phyloP scores from a whole-genome alignment of 2,113 vertebrate species.

The Apeltes quadracus region DNA sequence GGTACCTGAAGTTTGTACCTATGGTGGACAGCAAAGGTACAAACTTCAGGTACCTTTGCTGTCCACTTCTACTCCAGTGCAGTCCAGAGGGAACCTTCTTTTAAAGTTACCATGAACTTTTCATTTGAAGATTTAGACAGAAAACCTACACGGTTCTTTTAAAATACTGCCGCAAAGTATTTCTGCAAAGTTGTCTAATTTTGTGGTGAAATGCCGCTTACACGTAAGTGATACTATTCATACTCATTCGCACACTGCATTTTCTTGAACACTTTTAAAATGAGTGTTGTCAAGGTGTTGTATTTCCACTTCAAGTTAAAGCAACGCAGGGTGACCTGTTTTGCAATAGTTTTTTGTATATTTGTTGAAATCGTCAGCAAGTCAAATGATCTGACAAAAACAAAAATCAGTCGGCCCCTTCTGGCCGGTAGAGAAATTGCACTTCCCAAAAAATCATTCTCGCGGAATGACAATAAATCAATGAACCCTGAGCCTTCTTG shows the following conservation, averaged over 20 bases:
- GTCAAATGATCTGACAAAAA: background rate
- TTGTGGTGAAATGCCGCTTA: background rate
- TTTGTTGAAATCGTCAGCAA: background rate
- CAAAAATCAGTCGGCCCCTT: background rate
- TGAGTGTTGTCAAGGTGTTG: background rate
- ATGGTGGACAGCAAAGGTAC: no score
- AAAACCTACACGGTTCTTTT: background rate
- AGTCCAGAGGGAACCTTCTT: background rate
- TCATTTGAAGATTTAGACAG: background rate
- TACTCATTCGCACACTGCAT: background rate
- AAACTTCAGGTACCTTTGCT: background rate
- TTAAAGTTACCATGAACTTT: background rate
- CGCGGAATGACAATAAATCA: background rate
- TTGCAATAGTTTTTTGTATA: background rate
- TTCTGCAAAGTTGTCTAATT: background rate
- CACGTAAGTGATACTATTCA: background rate
- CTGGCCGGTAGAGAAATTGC: background rate
- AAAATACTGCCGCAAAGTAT: background rate
- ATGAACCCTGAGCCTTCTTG: background rate
- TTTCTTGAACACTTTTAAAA: background rate
- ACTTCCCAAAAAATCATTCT: background rate
- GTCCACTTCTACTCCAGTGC: background rate
- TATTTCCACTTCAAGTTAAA: background rate
- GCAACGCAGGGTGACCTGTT: background rate
- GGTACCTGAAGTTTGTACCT: no score